phyloP scores from a whole-genome alignment of 2,888 invertebrate species.

The Mermis nigrescens region DNA sequence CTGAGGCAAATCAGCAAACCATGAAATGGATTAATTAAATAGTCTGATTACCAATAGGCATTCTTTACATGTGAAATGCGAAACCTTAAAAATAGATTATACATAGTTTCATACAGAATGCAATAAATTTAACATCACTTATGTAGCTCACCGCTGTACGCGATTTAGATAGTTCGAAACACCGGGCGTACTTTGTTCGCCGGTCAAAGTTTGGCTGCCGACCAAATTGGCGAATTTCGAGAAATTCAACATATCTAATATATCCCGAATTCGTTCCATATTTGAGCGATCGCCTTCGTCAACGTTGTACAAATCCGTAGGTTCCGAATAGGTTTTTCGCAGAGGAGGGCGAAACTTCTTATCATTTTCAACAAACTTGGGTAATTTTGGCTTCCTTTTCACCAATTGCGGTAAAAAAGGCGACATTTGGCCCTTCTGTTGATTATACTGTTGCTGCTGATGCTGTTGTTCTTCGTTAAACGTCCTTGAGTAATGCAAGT shows the following conservation, averaged over 20 bases:
- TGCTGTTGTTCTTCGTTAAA: too few relatives aligned
- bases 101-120: too few relatives aligned
- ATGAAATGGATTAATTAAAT: too few relatives aligned
- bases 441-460: too few relatives aligned
- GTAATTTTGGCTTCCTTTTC: neutral
- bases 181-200: neutral
- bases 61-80: too few relatives aligned
- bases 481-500: too few relatives aligned
- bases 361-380: neutral
- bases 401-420: neutral
- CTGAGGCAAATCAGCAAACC: too few relatives aligned
- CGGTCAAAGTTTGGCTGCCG: neutral
- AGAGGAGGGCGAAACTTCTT: neutral
- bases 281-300: slow-evolving; percentile 3
- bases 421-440: too few relatives aligned
- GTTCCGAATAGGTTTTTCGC: slow-evolving; percentile 11
- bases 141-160: neutral
- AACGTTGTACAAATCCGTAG: slow-evolving; percentile 7
- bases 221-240: neutral
- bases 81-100: too few relatives aligned
- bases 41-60: too few relatives aligned
- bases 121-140: too few relatives aligned
- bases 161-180: neutral
- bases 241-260: neutral
- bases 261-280: slow-evolving; percentile 2